These are phyloP conservation scores for Andinoacara biseriatus DNA, from an alignment of 2,113 vertebrate genomes.

Conservation along the genomic window DNA sequence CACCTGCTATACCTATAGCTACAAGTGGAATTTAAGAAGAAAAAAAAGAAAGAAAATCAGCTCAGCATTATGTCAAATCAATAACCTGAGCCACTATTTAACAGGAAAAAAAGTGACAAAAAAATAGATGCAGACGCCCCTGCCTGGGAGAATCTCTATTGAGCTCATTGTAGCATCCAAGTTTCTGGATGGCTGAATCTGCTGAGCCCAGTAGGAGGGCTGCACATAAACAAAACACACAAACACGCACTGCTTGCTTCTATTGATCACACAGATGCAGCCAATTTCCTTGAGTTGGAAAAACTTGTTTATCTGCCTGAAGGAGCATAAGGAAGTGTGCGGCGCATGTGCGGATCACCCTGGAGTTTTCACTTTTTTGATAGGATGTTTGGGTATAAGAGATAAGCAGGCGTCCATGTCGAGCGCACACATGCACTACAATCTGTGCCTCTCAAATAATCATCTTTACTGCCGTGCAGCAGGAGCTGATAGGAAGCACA, in stretches of 20 bases:
- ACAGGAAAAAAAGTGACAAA: not conserved
- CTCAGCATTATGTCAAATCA: constrained; percentile 14
- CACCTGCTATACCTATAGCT: not conserved
- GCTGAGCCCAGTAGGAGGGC: constrained; percentile 17
- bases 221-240: constrained; percentile 16
- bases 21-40: not conserved
- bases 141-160: constrained; percentile 4
- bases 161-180: not conserved
- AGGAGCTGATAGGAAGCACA: constrained; percentile 41
- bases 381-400: not conserved
- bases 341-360: constrained; percentile 6
- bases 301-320: constrained; percentile 49
- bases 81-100: not conserved
- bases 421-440: not conserved
- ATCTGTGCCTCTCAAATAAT: constrained; percentile 8
- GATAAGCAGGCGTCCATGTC: constrained; percentile 4
- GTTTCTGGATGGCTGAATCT: constrained; percentile 34
- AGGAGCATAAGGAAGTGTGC: constrained; percentile 14
- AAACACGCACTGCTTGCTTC: not conserved
- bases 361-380: constrained; percentile 20
- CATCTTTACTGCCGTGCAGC: constrained; percentile 32
- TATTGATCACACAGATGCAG: constrained; percentile 47
- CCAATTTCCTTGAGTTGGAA: constrained; percentile 44
- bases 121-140: not conserved
- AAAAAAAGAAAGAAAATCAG: not conserved